phyloP scores from a whole-genome alignment of 2,888 invertebrate species.

The Trichopria drosophilae region DNA sequence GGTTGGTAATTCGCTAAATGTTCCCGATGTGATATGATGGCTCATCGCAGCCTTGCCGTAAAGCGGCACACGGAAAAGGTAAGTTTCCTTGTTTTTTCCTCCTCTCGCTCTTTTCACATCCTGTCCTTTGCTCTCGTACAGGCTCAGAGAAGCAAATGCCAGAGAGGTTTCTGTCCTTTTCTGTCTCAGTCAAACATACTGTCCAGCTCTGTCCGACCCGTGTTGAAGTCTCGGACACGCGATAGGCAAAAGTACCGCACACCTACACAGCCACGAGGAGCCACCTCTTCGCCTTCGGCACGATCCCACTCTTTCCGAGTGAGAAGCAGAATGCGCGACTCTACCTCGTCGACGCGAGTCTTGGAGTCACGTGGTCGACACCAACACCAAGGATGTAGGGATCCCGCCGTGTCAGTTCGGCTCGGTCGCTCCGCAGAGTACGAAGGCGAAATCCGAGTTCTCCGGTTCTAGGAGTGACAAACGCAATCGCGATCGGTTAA shows the following conservation, averaged over 20 bases:
- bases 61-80: no score
- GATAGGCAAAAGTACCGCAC: constrained; percentile 25
- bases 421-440: constrained; percentile 44
- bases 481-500: no score
- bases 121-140: no score
- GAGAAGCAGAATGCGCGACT: constrained; percentile 35
- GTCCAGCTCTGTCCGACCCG: no score
- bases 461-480: constrained; percentile 6
- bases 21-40: no score
- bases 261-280: constrained; percentile 38
- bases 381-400: constrained; percentile 52
- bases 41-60: no score
- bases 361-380: constrained; percentile 53
- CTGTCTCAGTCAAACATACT: constrained; percentile 4
- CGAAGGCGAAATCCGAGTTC: constrained; percentile 43
- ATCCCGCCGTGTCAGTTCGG: constrained; percentile 48
- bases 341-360: constrained; percentile 46
- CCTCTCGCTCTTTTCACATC: no score
- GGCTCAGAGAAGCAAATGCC: no score
- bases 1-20: no score
- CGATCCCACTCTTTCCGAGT: constrained; percentile 34
- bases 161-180: constrained; percentile 8
- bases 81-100: no score
- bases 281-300: no score
- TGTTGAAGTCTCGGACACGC: no score